Evolutionary conservation across 2,797 vertebrate species (phyloP), one percentile per base, ranked within the genome.

Genomic region (Acomys russatus): DNA sequence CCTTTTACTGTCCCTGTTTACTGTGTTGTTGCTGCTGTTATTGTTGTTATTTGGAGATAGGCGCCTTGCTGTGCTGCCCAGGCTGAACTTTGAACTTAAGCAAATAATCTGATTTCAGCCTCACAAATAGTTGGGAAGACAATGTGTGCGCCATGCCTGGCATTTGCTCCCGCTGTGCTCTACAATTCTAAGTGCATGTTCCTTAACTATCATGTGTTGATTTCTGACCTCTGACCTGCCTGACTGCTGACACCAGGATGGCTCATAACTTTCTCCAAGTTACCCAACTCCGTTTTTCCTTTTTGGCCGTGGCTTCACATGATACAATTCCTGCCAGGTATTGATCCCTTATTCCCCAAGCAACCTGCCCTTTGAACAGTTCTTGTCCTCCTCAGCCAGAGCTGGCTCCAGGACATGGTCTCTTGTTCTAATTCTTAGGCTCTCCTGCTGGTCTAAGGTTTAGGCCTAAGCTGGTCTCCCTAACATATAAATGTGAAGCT

Each of bases 291-390:
- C 82, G 70, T 79, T 66, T 17, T 85, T 90, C 49, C 44, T 74
- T 77, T 94, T 56, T 28, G 70, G 68, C 54, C 68, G 4, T n/a
- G 63, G 70, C 64, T 91, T 91, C 91, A 80, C 94, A 71, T 20
- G 7, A 70, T 25, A 51, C 83, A 90, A 30, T 86, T 77, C 76
- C 89, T 96, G 61, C 20, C 51, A 92, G 63, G 35, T 74, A 56
- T 30, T 18, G 33, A 82, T 20, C 51, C 74, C 70, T 92, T 86
- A 78, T 86, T 93, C 66, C 89, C 93, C 73, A 89, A 91, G 86
- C 56, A 78, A 49, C 56, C 15, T 59, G 17, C 61, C 23, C 68
- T 92, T 87, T 85, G 73, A 93, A 86, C 22, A 93, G 56, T 61
- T 84, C n/a, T 38, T 84, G n/a, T 38, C 23, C 4, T 20, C 7